phyloP scores from a whole-genome alignment of 2,113 vertebrate genomes.

The Connochaetes taurinus region DNA sequence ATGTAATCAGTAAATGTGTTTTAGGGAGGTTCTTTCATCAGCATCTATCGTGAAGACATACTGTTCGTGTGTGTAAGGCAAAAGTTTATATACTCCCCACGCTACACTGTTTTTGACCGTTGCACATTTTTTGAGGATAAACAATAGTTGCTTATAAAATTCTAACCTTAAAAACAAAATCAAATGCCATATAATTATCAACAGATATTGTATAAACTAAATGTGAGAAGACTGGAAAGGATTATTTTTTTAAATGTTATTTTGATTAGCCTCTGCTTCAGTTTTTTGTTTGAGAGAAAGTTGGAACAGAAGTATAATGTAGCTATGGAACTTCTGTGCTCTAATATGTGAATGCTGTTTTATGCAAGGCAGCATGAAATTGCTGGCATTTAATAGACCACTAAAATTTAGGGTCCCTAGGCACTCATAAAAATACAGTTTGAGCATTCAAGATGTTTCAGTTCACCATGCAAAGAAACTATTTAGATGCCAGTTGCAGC shows the following conservation, averaged over 20 bases:
- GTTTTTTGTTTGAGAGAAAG: constrained; percentile 71
- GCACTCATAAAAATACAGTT: constrained; percentile 88
- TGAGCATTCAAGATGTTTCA: constrained; percentile 88
- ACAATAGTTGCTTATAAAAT: constrained; percentile 56
- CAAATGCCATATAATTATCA: constrained; percentile 27
- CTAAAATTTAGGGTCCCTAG: constrained; percentile 88
- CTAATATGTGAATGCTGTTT: constrained; percentile 88
- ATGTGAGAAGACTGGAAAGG: constrained; percentile 57
- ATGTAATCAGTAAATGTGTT: background rate
- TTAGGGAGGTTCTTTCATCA: constrained; percentile 11
- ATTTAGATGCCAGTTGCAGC: constrained; percentile 84
- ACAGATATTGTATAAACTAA: constrained; percentile 43
- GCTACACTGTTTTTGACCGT: background rate
- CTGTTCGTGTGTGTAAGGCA: background rate
- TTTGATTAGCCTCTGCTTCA: constrained; percentile 73
- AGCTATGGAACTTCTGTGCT: constrained; percentile 79
- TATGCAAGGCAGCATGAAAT: constrained; percentile 89
- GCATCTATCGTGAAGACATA: background rate
- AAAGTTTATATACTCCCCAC: background rate
- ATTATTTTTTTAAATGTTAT: constrained; percentile 63
- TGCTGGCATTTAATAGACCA: constrained; percentile 91
- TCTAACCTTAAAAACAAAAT: constrained; percentile 2
- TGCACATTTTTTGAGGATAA: constrained; percentile 17
- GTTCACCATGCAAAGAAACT: constrained; percentile 81
- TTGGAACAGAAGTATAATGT: constrained; percentile 78